Evolutionary conservation across 2,888 invertebrate species (phyloP).

Genomic region (Agrypnus murinus): DNA sequence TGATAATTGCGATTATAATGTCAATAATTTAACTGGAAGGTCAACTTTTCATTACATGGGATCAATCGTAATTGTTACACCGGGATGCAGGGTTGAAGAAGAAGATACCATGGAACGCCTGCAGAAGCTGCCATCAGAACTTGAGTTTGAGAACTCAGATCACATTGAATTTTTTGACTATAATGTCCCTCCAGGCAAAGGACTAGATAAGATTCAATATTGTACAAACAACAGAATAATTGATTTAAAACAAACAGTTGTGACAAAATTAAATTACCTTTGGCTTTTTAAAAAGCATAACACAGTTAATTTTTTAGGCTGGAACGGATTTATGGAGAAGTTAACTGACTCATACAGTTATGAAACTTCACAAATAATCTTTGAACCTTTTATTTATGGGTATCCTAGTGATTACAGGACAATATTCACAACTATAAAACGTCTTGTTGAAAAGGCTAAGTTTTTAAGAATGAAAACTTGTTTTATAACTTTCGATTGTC

Average conservation of each 20-base stretch:
- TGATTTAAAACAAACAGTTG: neutral
- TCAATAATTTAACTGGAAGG: neutral
- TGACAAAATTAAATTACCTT: constrained; percentile 18
- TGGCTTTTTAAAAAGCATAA: constrained; percentile 45
- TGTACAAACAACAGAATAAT: too few species aligned
- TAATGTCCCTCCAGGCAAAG: neutral
- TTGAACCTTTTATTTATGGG: constrained; percentile 47
- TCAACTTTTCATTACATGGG: neutral
- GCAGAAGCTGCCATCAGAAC: neutral
- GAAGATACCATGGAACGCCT: neutral
- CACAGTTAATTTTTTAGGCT: constrained; percentile 48
- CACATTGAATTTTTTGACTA: too few species aligned
- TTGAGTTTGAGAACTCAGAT: too few species aligned
- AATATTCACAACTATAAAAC: neutral
- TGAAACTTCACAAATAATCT: constrained; percentile 21
- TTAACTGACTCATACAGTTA: constrained; percentile 35
- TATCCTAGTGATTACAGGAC: constrained; percentile 43
- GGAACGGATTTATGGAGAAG: constrained; percentile 62
- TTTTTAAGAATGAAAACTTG: constrained; percentile 47
- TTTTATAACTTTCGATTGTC: constrained; percentile 60
- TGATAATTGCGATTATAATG: neutral
- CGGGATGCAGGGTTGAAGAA: neutral
- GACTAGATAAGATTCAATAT: neutral
- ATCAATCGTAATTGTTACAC: neutral
- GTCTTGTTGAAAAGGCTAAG: constrained; percentile 17